phyloP scores from a whole-genome alignment of 2,888 invertebrate species.

The Parnassius smintheus region DNA sequence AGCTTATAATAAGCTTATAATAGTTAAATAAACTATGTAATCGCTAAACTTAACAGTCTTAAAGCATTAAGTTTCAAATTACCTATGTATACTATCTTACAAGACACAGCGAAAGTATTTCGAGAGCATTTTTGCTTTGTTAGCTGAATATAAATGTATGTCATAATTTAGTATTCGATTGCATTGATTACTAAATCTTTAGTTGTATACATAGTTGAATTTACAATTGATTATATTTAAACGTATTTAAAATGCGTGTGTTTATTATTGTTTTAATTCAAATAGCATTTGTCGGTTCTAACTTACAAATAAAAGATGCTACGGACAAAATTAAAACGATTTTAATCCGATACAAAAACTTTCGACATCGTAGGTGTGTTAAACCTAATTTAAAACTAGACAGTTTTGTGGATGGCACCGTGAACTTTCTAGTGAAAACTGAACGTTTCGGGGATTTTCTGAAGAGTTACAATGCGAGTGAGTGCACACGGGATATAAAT shows the following conservation, averaged over 20 bases:
- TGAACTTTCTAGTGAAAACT: slow-evolving; percentile 45
- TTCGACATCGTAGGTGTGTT: slow-evolving; percentile 38
- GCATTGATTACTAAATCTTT: too few species aligned
- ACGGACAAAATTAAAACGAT: slow-evolving; percentile 43
- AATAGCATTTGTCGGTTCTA: slow-evolving; percentile 37
- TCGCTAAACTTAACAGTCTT: too few species aligned
- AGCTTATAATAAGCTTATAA: too few species aligned
- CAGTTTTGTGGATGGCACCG: slow-evolving; percentile 40
- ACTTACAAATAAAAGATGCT: slow-evolving; percentile 43
- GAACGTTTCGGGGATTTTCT: slow-evolving; percentile 47
- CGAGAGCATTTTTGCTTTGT: too few species aligned
- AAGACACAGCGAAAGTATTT: too few species aligned
- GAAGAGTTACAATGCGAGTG: slow-evolving; percentile 46
- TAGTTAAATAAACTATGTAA: too few species aligned
- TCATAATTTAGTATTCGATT: too few species aligned
- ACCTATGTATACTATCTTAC: too few species aligned
- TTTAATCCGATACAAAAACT: slow-evolving; percentile 39
- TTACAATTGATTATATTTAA: neutral
- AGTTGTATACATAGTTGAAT: too few species aligned
- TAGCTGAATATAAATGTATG: too few species aligned
- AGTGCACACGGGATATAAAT: slow-evolving; percentile 39
- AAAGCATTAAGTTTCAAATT: too few species aligned
- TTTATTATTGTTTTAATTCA: slow-evolving; percentile 41
- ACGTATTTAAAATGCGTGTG: slow-evolving; percentile 34
- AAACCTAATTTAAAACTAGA: slow-evolving; percentile 33